These are phyloP conservation scores for Stegodyphus mimosarum DNA, from an alignment of 1,140 invertebrate species.

Conservation along the genomic window DNA sequence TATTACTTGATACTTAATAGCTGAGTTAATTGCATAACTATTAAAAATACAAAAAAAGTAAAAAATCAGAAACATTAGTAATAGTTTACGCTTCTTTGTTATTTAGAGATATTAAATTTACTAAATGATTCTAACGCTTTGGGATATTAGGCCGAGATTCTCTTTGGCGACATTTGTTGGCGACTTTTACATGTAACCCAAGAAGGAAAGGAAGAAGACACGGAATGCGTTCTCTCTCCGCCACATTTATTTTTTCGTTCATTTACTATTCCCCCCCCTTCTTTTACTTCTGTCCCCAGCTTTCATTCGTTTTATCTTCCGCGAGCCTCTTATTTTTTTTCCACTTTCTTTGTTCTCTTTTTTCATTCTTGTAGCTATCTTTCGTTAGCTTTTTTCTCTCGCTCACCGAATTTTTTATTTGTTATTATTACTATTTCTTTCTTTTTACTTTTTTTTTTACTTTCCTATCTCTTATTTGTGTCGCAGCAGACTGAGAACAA, in stretches of 20 bases:
- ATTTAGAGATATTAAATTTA: no score
- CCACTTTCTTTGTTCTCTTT: constrained; percentile 32
- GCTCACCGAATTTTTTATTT: background rate
- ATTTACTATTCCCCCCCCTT: constrained; percentile 33
- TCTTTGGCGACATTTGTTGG: constrained; percentile 31
- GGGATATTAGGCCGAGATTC: background rate
- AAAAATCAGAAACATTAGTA: no score
- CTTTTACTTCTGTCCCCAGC: constrained; percentile 35
- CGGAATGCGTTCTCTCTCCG: background rate
- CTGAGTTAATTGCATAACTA: no score
- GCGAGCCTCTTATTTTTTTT: constrained; percentile 4
- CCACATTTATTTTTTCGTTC: constrained; percentile 6
- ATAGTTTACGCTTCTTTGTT: no score
- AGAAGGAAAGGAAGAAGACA: constrained; percentile 15
- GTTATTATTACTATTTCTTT: background rate
- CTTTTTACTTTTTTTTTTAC: constrained; percentile 5
- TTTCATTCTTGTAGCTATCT: constrained; percentile 26
- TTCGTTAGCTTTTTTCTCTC: constrained; percentile 19
- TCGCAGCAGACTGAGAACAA: background rate
- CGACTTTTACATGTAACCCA: constrained; percentile 10
- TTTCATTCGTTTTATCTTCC: constrained; percentile 17
- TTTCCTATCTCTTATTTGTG: constrained; percentile 25
- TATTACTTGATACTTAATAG: no score
- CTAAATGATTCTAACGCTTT: no score
- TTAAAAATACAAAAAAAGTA: no score